Conservation (phyloP, 2,888 invertebrate species). For the Zonitis immaculata region DNA sequence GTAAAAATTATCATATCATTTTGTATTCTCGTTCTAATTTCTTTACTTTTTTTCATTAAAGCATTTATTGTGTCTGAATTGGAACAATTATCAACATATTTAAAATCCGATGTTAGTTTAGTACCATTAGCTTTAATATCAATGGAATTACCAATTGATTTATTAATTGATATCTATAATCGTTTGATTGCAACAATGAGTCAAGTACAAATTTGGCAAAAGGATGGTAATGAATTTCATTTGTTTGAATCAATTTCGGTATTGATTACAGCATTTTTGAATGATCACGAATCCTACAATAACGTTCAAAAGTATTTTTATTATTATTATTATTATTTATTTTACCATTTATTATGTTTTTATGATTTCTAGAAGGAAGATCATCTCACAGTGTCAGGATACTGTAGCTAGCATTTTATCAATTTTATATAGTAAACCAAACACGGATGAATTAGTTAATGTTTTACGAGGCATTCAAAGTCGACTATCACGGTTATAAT, state of each 20-base stretch:
- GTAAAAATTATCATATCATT: constrained; percentile 50
- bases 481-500: constrained; percentile 63
- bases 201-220: constrained; percentile 68
- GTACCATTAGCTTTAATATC: constrained; percentile 73
- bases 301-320: constrained; percentile 49
- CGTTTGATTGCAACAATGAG: constrained; percentile 61
- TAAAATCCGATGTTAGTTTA: constrained; percentile 66
- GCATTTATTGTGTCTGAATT: constrained; percentile 75
- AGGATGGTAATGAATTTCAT: constrained; percentile 80
- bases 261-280: constrained; percentile 66
- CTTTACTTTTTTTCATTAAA: constrained; percentile 41
- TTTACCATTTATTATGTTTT: no score
- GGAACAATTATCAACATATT: constrained; percentile 68
- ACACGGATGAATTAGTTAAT: constrained; percentile 58
- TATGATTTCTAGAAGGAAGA: constrained; percentile 57
- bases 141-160: constrained; percentile 71
- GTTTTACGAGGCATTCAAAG: constrained; percentile 57
- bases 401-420: constrained; percentile 71
- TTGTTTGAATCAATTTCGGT: constrained; percentile 71
- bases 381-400: constrained; percentile 67
- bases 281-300: constrained; percentile 57
- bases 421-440: constrained; percentile 70
- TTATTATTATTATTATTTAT: no score
- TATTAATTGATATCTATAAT: constrained; percentile 78
- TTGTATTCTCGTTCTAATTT: constrained; percentile 1